Evolutionary conservation across 2,113 vertebrate genomes (phyloP), one percentile per base, ranked within the genome.

Genomic region (Ctenodactylus gundi): DNA sequence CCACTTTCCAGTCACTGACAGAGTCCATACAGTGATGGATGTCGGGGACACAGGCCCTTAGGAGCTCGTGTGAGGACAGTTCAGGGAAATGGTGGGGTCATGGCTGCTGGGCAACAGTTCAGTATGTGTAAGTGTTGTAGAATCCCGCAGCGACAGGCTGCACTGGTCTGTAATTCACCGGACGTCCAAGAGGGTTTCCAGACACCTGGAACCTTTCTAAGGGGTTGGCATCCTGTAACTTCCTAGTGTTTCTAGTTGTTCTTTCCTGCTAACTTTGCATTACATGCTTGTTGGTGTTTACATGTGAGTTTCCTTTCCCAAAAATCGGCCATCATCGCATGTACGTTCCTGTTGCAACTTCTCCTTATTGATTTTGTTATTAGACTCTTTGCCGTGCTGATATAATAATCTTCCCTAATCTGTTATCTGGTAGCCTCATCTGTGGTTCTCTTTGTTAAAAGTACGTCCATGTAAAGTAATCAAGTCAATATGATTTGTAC

Each of bases 121-220:
- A n/a, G n/a, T n/a, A n/a, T n/a, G n/a, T n/a, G n/a, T n/a, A n/a
- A n/a, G n/a, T n/a, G n/a, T n/a, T n/a, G n/a, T n/a, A n/a, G 27
- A 85, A 29, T 34, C 17, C 34, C 20, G 41, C 4, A 55, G 44
- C n/a, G 87, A 64, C 8, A 64, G 53, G 57, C 15, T 4, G 10
- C 4, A 10, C 6, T 10, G n/a, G 7, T 3, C 18, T 73, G 18
- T 17, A 76, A 27, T 36, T 25, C n/a, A 60, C 18, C 20, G 53
- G 20, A 27, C 39, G 29, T 23, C 0, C 31, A 27, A 0, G 0
- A 44, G 41, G 29, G 18, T 4, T 57, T 39, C 29, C 8, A 41
- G 13, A 57, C 21, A 20, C 4, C 11, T 14, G 1, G 3, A 31
- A 11, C 20, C n/a, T 72, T 18, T 36, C 23, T 39, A 29, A 36